A percentile compares a stretch with the other conserved stretches of the same genome.
Conservation (phyloP, 37 sponge, comb jelly and placozoan species). For the Agelas oroides region DNA sequence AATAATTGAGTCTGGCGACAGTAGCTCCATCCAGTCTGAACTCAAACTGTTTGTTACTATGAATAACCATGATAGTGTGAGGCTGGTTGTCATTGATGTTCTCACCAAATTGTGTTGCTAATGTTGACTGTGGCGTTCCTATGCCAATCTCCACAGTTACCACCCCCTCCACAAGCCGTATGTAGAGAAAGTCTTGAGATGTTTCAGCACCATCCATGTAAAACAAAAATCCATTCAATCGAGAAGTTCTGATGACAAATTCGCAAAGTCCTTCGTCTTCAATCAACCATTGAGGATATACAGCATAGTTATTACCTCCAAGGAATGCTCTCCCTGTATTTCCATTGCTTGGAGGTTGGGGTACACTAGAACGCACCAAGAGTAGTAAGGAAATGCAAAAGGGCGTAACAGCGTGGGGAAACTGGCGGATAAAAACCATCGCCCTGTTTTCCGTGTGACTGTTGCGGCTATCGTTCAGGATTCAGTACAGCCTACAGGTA, state of each 20-base stretch:
- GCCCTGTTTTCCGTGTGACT: too few relatives aligned
- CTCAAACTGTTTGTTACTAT: not conserved
- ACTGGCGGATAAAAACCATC: too few relatives aligned
- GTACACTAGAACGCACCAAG: not conserved
- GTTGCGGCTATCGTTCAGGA: too few relatives aligned
- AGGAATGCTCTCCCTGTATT: slow-evolving; percentile 13
- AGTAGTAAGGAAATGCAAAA: not conserved
- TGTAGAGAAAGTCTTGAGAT: not conserved
- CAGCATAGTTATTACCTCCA: slow-evolving; percentile 21
- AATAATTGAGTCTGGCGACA: too few relatives aligned
- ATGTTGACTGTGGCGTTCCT: not conserved
- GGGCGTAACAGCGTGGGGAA: too few relatives aligned
- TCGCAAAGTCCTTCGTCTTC: not conserved
- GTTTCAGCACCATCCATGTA: not conserved
- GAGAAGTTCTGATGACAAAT: slow-evolving; percentile 38
- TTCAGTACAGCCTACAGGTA: too few relatives aligned
- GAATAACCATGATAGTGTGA: slow-evolving; percentile 10
- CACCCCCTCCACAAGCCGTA: not conserved
- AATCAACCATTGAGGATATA: slow-evolving; percentile 13
- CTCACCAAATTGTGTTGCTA: not conserved
- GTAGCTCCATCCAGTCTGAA: not conserved
- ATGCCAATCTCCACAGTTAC: not conserved
- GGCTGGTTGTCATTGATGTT: slow-evolving; percentile 33
- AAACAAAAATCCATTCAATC: slow-evolving; percentile 2
- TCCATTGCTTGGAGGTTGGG: not conserved